phyloP scores from a whole-genome alignment of 2,888 invertebrate genomes.

The Allacma fusca region DNA sequence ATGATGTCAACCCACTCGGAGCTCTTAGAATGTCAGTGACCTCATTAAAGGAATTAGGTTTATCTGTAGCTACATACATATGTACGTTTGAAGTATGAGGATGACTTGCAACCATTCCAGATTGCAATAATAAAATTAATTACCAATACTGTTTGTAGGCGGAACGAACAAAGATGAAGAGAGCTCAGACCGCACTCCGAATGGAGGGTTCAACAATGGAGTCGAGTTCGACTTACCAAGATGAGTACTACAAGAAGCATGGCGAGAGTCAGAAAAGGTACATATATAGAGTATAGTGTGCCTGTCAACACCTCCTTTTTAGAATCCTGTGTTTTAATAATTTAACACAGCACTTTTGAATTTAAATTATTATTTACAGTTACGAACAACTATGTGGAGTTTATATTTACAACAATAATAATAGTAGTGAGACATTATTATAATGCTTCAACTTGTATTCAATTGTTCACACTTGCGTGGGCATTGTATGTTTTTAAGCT shows the following conservation, averaged over 20 bases:
- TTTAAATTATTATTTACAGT: no score
- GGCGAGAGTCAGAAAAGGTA: slow-evolving; percentile 71
- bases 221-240: slow-evolving; percentile 70
- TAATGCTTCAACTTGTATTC: no score
- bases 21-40: not conserved
- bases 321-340: no score
- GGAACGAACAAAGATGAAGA: slow-evolving; percentile 63
- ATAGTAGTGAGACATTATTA: no score
- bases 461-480: no score
- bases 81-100: not conserved
- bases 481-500: no score
- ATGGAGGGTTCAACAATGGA: slow-evolving; percentile 64
- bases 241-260: slow-evolving; percentile 74
- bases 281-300: slow-evolving; percentile 53
- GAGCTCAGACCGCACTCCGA: slow-evolving; percentile 62
- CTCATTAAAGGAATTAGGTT: not conserved
- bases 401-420: no score
- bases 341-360: no score
- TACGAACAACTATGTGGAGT: no score
- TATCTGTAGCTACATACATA: no score
- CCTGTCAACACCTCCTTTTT: no score
- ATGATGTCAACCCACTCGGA: no score
- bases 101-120: not conserved
- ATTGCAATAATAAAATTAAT: slow-evolving; percentile 17
- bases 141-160: slow-evolving; percentile 57